Percentiles rank a stretch among this genome's conserved stretches.
These are phyloP conservation scores for Ostrea edulis DNA, from an alignment of 1,140 invertebrate genomes.

Conservation along the genomic window DNA sequence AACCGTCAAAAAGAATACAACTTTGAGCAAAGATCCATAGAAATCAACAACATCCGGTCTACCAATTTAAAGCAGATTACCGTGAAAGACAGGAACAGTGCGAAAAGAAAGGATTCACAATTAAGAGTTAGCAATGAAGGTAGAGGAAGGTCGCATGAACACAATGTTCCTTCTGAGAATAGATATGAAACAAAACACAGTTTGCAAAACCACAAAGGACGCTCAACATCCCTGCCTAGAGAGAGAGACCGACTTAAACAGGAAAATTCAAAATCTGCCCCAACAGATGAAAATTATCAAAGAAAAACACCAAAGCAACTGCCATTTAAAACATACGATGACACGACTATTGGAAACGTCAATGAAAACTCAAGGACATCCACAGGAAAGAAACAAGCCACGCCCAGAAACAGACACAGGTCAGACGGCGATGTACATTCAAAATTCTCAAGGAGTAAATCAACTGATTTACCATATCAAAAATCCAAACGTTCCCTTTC, in stretches of 20 bases:
- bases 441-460: constrained; percentile 4
- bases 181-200: not conserved
- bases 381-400: not conserved
- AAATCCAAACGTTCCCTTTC: not conserved
- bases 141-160: not conserved
- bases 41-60: constrained; percentile 28
- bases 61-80: not conserved
- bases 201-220: not conserved
- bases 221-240: not conserved
- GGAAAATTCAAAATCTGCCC: not conserved
- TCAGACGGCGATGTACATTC: constrained; percentile 9
- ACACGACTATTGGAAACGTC: not conserved
- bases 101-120: not conserved
- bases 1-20: constrained; percentile 28
- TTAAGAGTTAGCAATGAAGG: not conserved
- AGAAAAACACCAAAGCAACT: not conserved
- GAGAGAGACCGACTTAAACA: not conserved
- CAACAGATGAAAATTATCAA: not conserved
- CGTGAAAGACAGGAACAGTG: not conserved
- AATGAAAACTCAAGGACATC: not conserved
- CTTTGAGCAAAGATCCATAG: constrained; percentile 20
- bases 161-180: not conserved
- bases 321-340: not conserved
- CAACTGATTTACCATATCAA: constrained; percentile 4
- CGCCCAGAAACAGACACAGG: constrained; percentile 11